Conservation (phyloP, 2,113 vertebrate genomes). For the Genyomyrus donnyi region DNA sequence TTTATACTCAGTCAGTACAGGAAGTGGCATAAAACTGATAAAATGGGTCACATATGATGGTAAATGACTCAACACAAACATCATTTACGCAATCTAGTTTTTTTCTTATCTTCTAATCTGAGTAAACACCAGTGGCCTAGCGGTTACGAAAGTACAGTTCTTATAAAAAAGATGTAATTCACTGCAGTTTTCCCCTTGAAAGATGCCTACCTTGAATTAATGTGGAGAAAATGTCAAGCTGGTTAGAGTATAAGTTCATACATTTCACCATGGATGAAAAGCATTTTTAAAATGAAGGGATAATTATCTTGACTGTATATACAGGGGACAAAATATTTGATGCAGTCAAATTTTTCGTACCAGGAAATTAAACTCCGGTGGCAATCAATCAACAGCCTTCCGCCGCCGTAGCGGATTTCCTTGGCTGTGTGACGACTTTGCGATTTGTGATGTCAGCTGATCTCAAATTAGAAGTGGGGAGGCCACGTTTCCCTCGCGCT, state of each 20-base stretch:
- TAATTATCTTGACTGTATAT: background rate
- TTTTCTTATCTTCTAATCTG: background rate
- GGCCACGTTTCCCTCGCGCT: background rate
- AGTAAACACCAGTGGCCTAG: background rate
- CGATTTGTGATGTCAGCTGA: conserved; percentile 5
- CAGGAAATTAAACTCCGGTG: background rate
- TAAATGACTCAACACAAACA: background rate
- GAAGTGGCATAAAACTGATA: background rate
- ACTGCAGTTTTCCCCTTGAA: background rate
- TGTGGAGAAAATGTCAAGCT: background rate
- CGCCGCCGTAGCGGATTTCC: background rate
- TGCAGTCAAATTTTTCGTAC: background rate
- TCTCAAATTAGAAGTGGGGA: background rate
- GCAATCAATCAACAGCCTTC: background rate
- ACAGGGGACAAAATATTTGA: background rate
- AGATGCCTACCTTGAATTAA: background rate
- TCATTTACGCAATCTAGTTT: background rate
- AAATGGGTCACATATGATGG: background rate
- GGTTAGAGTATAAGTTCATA: background rate
- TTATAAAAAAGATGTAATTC: background rate
- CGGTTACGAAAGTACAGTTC: background rate
- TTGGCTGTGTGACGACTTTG: background rate
- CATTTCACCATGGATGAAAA: background rate
- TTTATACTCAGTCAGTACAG: background rate
- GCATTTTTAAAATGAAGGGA: background rate